These are phyloP conservation scores for Petrophora chlorosata DNA, from an alignment of 2,888 invertebrate species.

Conservation along the genomic window DNA sequence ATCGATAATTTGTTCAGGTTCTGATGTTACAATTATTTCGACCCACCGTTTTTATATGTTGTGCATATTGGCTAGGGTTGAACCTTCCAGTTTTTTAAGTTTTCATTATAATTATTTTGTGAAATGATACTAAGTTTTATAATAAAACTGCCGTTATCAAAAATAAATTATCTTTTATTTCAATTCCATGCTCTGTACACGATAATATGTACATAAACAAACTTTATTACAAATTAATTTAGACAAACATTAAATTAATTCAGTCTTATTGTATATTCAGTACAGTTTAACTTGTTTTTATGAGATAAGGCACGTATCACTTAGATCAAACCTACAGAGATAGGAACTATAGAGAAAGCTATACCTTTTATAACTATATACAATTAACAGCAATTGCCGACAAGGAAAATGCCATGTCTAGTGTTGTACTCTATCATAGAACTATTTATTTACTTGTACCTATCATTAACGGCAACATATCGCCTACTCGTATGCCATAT, in stretches of 20 bases:
- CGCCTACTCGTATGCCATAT: too few relatives aligned
- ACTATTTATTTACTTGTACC: too few relatives aligned
- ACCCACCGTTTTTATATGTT: constrained; percentile 12
- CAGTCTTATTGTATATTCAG: constrained; percentile 77
- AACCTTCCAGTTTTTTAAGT: background rate
- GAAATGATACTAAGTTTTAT: constrained; percentile 33
- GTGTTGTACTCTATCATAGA: background rate
- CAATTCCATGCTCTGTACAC: constrained; percentile 59
- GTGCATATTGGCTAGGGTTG: constrained; percentile 1
- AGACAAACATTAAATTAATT: constrained; percentile 68
- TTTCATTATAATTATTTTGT: constrained; percentile 30
- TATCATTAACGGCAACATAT: too few relatives aligned
- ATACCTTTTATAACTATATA: background rate
- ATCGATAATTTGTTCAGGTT: too few relatives aligned
- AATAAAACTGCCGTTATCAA: constrained; percentile 63
- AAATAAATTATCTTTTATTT: constrained; percentile 78
- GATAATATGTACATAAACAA: constrained; percentile 64
- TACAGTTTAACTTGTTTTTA: constrained; percentile 65
- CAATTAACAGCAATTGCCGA: too few relatives aligned
- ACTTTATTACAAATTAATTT: constrained; percentile 55
- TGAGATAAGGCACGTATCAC: constrained; percentile 32
- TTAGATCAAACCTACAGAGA: constrained; percentile 33
- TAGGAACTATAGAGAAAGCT: constrained; percentile 23
- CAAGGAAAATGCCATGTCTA: background rate
- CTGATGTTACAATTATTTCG: too few relatives aligned